Evolutionary conservation across 2,888 invertebrate genomes (phyloP).

Genomic region (Noctua comes): DNA sequence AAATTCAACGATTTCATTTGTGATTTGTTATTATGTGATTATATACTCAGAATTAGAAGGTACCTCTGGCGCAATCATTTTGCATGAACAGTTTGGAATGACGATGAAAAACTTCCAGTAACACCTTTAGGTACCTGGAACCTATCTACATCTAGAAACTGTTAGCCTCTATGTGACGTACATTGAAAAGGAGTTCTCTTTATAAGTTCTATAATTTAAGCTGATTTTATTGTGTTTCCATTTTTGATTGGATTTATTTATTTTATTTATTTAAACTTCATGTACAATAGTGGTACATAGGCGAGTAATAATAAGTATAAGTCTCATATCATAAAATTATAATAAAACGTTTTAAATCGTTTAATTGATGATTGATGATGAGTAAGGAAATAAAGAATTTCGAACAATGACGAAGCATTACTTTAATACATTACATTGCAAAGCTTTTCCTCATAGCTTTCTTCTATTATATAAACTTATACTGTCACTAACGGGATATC

Average conservation of each 20-base stretch:
- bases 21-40: conserved; percentile 10
- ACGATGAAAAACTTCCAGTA: background rate
- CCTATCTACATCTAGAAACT: background rate
- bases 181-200: background rate
- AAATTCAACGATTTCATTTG: conserved; percentile 4
- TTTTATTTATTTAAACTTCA: too few relatives aligned
- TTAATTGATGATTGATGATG: background rate
- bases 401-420: background rate
- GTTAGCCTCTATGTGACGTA: background rate
- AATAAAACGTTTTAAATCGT: background rate
- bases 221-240: background rate
- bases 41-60: background rate
- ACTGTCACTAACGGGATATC: too few relatives aligned
- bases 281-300: too few relatives aligned
- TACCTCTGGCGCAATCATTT: background rate
- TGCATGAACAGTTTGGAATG: background rate
- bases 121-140: background rate
- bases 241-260: background rate
- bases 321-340: background rate
- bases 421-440: background rate
- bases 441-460: background rate
- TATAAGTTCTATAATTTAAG: background rate
- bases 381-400: background rate
- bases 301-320: too few relatives aligned
- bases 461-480: background rate